Base-by-base conservation (phyloP, 1,140 invertebrate species). In the Psilanteris sp. region DNA sequence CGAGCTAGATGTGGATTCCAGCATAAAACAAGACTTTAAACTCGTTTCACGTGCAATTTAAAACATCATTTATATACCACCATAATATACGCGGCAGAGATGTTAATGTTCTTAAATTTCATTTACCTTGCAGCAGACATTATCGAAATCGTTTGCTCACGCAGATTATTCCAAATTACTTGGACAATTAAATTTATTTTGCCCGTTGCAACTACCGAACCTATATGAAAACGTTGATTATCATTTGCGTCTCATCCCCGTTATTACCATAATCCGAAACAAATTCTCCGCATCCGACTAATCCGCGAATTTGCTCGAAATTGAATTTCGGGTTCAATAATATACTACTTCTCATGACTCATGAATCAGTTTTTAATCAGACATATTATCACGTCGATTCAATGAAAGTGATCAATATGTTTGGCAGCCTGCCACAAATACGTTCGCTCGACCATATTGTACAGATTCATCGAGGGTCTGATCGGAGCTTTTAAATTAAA, bases 281-380 rank as follows among this genome's bases (percentile, higher is more conserved):
- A 11, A 66, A 54, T 66, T 27, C 15, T 14, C 22, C 26, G 16
- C 34, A 41, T 41, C 24, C 22, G 9, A 67, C 52, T 41, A 67
- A 73, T 70, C 74, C 70, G 43, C 64, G 61, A 31, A 46, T 39
- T 20, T 7, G 18, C 9, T 15, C 11, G 44, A 39, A 74, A 64
- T 48, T 44, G 41, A 64, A 31, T 77, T 55, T 54, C 14, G 16
- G 13, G 20, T 55, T 32, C 54, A 32, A 64, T 76, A 70, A 59
- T 70, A 70, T 70, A 70, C 52, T 59, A 48, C 64, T 59, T 43
- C 43, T 34, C 43, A 54, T 44, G 52, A 34, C 52, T 59, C 66
- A 52, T 70, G 54, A 71, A 61, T 71, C 67, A 71, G 55, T 71
- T 61, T 71, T 71, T 71, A 71, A 71, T 71, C 67, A 61, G 67